Percentiles rank a stretch among this genome's conserved stretches.
Evolutionary conservation across 2,113 vertebrate species (phyloP).

Genomic region (Dryoscopus gambensis): DNA sequence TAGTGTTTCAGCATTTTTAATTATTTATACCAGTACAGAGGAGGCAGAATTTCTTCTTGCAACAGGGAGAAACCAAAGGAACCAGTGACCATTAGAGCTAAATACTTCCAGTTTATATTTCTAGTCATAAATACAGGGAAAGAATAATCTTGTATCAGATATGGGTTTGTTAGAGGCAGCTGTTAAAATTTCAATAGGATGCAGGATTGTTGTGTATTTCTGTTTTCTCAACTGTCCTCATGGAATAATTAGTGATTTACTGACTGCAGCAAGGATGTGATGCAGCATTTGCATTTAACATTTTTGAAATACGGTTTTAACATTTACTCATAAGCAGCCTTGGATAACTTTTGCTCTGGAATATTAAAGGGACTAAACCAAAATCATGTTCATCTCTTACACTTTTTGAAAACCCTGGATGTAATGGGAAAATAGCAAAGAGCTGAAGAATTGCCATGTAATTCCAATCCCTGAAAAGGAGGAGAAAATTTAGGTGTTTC

Average conservation of each 20-base stretch:
- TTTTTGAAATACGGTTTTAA: neutral
- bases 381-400: neutral
- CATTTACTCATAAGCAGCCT: neutral
- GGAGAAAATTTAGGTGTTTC: neutral
- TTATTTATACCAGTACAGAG: neutral
- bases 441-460: neutral
- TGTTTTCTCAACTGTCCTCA: neutral
- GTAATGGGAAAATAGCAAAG: neutral
- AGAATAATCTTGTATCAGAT: neutral
- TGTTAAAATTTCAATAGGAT: neutral
- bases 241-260: neutral
- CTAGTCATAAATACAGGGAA: neutral
- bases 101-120: neutral
- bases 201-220: neutral
- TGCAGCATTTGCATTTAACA: neutral
- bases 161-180: neutral
- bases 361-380: neutral
- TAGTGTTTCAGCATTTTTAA: neutral
- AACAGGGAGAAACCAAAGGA: neutral
- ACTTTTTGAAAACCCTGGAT: neutral
- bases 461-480: neutral
- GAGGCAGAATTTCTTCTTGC: neutral
- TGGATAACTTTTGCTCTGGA: neutral
- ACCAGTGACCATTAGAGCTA: neutral
- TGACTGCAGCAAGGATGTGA: neutral